Conservation (phyloP, 2,797 vertebrate genomes). For the Galagoides demidoff region DNA sequence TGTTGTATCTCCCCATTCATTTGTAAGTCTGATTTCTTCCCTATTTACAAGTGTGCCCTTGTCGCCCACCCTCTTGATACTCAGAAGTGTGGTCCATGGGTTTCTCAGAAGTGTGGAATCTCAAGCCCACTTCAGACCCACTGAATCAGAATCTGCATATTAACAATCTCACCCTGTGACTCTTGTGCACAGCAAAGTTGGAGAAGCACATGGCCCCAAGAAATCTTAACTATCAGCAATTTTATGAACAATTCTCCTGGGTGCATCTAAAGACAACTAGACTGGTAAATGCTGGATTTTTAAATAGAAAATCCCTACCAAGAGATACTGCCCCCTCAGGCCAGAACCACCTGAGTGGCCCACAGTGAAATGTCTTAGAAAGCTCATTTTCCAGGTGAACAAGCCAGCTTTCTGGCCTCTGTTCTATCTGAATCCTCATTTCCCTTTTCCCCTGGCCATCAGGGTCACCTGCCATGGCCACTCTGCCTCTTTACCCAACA, state of each 20-base stretch:
- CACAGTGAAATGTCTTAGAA: neutral
- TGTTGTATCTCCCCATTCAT: neutral
- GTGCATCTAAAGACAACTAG: neutral
- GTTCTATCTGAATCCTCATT: neutral
- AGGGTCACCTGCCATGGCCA: fast-evolving
- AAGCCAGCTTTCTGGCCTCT: neutral
- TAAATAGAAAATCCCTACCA: neutral
- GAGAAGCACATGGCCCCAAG: neutral
- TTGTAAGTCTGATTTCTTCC: constrained; percentile 28
- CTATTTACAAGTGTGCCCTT: neutral
- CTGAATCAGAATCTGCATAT: no score
- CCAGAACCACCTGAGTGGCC: neutral
- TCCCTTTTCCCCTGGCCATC: neutral
- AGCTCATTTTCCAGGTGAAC: neutral
- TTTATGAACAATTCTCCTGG: neutral
- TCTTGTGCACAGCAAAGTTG: neutral
- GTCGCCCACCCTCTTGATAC: neutral
- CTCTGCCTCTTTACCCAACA: neutral
- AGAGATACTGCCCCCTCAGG: neutral
- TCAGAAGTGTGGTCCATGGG: neutral
- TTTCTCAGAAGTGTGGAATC: neutral
- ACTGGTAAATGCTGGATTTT: neutral
- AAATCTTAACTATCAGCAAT: neutral
- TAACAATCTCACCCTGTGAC: neutral
- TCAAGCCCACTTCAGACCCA: neutral